Evolutionary conservation across 2,797 vertebrate genomes (phyloP).

Genomic region (Loris lydekkerianus): DNA sequence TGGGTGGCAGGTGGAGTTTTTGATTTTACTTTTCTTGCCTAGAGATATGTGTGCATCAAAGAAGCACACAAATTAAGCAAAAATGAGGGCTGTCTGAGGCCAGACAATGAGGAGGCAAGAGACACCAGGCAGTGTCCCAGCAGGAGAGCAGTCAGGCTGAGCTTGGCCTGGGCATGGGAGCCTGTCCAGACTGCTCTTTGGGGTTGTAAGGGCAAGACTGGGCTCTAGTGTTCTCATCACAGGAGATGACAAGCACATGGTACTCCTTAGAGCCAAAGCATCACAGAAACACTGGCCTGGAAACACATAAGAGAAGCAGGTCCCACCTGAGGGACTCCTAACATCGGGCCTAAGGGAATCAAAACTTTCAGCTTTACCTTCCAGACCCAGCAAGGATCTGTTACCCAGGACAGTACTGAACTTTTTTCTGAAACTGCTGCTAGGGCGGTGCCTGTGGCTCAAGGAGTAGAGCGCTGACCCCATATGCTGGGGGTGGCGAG

Average conservation of each 20-base stretch:
- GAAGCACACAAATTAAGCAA: background rate
- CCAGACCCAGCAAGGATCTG: background rate
- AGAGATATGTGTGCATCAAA: background rate
- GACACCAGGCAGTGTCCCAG: background rate
- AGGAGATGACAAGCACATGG: background rate
- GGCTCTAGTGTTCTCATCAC: background rate
- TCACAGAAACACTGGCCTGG: background rate
- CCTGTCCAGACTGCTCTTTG: background rate
- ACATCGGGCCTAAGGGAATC: background rate
- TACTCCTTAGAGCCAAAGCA: background rate
- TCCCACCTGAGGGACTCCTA: background rate
- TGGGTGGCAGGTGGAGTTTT: conserved; percentile 38
- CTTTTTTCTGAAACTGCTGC: background rate
- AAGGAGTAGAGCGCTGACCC: no score
- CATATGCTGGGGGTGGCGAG: no score
- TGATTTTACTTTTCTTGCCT: conserved; percentile 31
- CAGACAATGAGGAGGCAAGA: background rate
- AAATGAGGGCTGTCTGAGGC: background rate
- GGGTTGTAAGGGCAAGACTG: background rate
- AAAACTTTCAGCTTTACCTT: background rate
- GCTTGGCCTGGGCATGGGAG: background rate
- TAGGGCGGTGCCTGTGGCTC: background rate
- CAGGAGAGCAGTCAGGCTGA: background rate
- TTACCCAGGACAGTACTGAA: background rate
- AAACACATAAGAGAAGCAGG: background rate